These are phyloP conservation scores for Campoletis sonorensis DNA, from an alignment of 1,140 invertebrate genomes.

Conservation along the genomic window DNA sequence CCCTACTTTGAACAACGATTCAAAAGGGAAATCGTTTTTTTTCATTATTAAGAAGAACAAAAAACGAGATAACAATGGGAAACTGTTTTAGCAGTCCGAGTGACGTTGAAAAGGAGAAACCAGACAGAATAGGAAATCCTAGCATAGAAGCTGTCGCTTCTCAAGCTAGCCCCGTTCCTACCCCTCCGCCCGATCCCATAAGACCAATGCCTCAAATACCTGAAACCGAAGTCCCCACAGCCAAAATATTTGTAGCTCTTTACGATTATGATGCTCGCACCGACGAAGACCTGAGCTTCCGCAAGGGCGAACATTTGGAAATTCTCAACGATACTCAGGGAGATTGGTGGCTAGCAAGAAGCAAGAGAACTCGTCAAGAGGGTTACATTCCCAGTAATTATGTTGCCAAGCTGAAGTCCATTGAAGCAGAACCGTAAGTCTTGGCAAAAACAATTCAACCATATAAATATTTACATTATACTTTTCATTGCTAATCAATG, in stretches of 20 bases:
- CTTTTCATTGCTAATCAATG: too few relatives aligned
- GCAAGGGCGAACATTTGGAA: conserved; percentile 98
- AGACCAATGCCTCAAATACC: conserved; percentile 80
- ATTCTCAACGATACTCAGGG: conserved; percentile 99
- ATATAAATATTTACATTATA: too few relatives aligned
- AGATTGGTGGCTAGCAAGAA: conserved; percentile 99
- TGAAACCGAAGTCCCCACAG: conserved; percentile 81
- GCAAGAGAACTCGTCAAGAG: conserved; percentile 95
- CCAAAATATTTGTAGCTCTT: conserved; percentile 96
- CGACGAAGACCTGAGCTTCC: conserved; percentile 98
- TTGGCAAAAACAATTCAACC: neutral
- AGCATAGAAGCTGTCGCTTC: conserved; percentile 80
- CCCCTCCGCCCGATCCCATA: conserved; percentile 81
- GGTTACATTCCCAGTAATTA: conserved; percentile 99
- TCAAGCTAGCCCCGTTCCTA: conserved; percentile 80
- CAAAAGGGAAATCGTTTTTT: neutral
- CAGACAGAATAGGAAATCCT: conserved; percentile 80
- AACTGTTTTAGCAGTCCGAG: conserved; percentile 84
- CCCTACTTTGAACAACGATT: neutral
- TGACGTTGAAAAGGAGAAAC: conserved; percentile 80
- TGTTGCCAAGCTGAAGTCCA: conserved; percentile 98
- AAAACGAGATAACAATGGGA: conserved; percentile 78
- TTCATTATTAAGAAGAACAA: neutral
- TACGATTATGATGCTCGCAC: conserved; percentile 99
- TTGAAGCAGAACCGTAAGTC: conserved; percentile 99